phyloP scores from a whole-genome alignment of 2,888 invertebrate genomes.

The Chrysodeixis includens region DNA sequence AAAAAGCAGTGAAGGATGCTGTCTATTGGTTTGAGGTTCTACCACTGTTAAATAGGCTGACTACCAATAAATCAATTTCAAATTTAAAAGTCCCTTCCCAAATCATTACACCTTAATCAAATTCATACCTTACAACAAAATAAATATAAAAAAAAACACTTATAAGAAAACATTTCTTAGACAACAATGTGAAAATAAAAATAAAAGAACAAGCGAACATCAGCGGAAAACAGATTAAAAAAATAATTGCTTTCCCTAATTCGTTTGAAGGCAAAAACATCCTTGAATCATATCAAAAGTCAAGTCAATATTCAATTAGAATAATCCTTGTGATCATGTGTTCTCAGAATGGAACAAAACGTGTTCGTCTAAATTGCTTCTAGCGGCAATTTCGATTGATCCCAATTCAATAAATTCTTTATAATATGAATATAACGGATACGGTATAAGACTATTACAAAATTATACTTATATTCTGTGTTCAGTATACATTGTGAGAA shows the following conservation, averaged over 20 bases:
- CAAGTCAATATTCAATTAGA: constrained; percentile 7
- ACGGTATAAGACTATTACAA: background rate
- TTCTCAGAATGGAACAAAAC: constrained; percentile 2
- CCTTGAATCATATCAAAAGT: background rate
- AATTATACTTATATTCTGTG: background rate
- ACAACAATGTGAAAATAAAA: background rate
- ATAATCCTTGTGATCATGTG: constrained; percentile 7
- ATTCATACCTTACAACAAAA: too few relatives aligned
- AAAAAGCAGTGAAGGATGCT: too few relatives aligned
- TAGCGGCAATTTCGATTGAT: constrained; percentile 1
- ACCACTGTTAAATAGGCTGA: too few relatives aligned
- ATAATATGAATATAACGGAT: background rate
- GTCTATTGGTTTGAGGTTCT: too few relatives aligned
- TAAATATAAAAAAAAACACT: too few relatives aligned
- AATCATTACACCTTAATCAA: too few relatives aligned
- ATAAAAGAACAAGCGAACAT: background rate
- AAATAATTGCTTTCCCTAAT: background rate
- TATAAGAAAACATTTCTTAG: too few relatives aligned
- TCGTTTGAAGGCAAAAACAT: background rate
- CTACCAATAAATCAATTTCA: too few relatives aligned
- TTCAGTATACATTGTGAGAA: background rate
- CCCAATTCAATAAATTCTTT: background rate
- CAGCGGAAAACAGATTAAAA: background rate
- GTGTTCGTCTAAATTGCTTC: constrained; percentile 1
- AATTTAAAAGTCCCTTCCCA: too few relatives aligned